phyloP scores from a whole-genome alignment of 2,113 vertebrate genomes.

The Corydoras maculifer region DNA sequence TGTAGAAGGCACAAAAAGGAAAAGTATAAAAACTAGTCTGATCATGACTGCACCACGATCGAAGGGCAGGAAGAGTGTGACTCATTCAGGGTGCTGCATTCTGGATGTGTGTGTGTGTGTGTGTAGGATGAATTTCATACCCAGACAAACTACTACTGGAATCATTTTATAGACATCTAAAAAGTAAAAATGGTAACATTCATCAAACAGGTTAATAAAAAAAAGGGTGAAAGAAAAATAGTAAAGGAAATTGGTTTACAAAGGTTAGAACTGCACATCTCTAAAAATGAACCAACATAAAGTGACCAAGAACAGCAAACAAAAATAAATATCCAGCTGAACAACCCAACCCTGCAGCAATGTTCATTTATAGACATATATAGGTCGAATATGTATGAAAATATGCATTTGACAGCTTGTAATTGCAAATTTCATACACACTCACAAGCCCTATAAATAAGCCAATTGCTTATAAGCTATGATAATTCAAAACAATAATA shows the following conservation, averaged over 20 bases:
- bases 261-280: constrained; percentile 6
- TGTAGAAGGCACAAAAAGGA: constrained; percentile 31
- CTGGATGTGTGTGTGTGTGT: background rate
- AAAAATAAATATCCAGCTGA: constrained; percentile 13
- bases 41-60: constrained; percentile 43
- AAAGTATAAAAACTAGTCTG: constrained; percentile 50
- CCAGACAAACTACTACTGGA: background rate
- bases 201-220: background rate
- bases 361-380: too few species aligned
- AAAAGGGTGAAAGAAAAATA: background rate
- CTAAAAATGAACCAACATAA: constrained; percentile 4
- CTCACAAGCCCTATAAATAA: too few species aligned
- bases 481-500: background rate
- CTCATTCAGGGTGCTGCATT: background rate
- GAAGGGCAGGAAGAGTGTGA: background rate
- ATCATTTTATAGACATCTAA: background rate
- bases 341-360: background rate
- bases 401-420: too few species aligned
- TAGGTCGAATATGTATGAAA: too few species aligned
- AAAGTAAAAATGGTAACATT: background rate
- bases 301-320: background rate
- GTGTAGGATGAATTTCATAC: background rate
- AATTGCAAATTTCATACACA: too few species aligned
- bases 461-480: background rate
- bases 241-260: background rate